Evolutionary conservation across 1,140 invertebrate species (phyloP).

Genomic region (Hycleus cichorii): DNA sequence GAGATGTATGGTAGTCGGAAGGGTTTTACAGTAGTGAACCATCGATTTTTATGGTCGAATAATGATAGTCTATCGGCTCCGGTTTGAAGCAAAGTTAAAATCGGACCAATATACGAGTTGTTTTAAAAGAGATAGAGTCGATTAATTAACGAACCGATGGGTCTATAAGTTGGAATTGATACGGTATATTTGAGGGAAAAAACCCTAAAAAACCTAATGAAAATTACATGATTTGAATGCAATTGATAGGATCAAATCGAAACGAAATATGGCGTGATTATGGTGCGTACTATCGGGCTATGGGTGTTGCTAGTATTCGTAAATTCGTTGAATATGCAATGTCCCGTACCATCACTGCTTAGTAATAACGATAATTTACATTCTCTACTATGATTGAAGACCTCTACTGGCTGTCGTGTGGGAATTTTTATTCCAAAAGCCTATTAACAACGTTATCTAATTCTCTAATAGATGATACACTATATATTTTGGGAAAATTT

Average conservation of each 20-base stretch:
- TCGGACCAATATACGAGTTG: conserved; percentile 3
- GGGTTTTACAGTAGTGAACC: neutral
- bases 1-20: no score
- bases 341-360: conserved; percentile 5
- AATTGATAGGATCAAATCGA: neutral
- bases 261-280: conserved; percentile 6
- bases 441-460: no score
- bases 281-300: conserved; percentile 6
- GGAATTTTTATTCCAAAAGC: no score
- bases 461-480: no score
- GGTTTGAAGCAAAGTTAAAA: conserved; percentile 9
- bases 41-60: conserved; percentile 20
- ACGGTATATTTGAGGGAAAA: no score
- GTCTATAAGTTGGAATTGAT: no score
- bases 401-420: no score
- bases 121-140: no score
- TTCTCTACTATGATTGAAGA: neutral
- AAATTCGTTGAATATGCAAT: conserved; percentile 11
- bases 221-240: no score
- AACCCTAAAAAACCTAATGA: no score
- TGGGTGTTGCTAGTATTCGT: neutral
- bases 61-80: conserved; percentile 5
- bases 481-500: no score
- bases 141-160: no score
- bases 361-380: conserved; percentile 12